These are phyloP conservation scores for Athene noctua DNA, from an alignment of 2,113 vertebrate species.

Conservation along the genomic window DNA sequence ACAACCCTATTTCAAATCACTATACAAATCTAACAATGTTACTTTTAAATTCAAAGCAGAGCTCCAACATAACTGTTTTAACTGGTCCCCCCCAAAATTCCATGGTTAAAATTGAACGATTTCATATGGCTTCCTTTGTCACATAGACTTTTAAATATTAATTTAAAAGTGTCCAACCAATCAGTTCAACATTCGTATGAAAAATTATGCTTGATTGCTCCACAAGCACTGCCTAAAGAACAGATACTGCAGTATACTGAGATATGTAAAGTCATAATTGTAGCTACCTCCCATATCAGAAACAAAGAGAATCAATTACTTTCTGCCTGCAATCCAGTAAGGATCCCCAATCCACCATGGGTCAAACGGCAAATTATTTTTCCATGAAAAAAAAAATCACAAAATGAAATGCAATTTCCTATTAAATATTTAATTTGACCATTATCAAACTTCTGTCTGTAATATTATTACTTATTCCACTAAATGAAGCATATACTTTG, in stretches of 20 bases:
- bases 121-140: neutral
- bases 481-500: neutral
- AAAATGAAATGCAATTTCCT: neutral
- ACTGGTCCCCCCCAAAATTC: neutral
- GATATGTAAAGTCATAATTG: neutral
- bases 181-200: neutral
- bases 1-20: neutral
- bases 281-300: neutral
- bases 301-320: neutral
- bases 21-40: neutral
- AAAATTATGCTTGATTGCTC: neutral
- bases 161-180: neutral
- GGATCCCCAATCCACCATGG: neutral
- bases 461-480: neutral
- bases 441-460: neutral
- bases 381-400: neutral
- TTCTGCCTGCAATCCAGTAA: neutral
- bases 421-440: neutral
- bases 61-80: neutral
- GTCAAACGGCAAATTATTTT: neutral
- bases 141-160: neutral
- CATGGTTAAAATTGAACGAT: neutral
- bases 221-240: neutral
- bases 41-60: neutral
- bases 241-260: neutral